Conservation (phyloP, 2,113 vertebrate species). For the Atractosteus spatula region DNA sequence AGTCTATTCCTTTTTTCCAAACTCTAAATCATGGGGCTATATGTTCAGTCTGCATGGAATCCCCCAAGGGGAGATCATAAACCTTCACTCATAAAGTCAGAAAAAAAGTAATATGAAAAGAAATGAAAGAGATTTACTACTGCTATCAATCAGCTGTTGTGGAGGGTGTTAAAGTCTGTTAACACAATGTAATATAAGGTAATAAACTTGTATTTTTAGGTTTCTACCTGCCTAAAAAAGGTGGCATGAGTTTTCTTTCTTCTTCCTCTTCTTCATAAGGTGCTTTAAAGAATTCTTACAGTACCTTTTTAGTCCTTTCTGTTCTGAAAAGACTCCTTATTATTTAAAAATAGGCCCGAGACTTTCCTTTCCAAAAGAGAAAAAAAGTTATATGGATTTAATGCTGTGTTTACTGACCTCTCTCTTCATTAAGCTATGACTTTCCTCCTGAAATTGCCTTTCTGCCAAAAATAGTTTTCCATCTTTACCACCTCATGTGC, state of each 20-base stretch:
- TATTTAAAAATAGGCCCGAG: too few relatives aligned
- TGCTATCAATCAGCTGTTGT: constrained; percentile 12
- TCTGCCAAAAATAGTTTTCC: too few relatives aligned
- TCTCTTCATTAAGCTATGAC: too few relatives aligned
- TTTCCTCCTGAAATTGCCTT: too few relatives aligned
- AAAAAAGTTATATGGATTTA: too few relatives aligned
- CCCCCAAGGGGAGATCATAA: background rate
- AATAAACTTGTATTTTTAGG: background rate
- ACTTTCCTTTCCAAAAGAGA: too few relatives aligned
- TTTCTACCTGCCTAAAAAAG: constrained; percentile 5
- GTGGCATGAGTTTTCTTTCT: too few relatives aligned
- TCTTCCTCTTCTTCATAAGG: background rate
- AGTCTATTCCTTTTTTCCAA: constrained; percentile 1
- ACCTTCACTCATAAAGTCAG: constrained; percentile 7
- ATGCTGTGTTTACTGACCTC: too few relatives aligned
- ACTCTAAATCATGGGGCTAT: constrained; percentile 3
- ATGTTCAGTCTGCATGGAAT: background rate
- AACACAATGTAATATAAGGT: constrained; percentile 8
- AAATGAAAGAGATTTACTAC: constrained; percentile 11
- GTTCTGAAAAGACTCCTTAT: too few relatives aligned
- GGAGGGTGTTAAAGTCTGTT: constrained; percentile 1
- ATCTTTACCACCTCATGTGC: too few relatives aligned
- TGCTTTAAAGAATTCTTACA: background rate
- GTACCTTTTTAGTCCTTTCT: too few relatives aligned
- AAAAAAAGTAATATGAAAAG: constrained; percentile 7